Conservation (phyloP, 2,113 vertebrate genomes). For the Pseudorasbora parva region DNA sequence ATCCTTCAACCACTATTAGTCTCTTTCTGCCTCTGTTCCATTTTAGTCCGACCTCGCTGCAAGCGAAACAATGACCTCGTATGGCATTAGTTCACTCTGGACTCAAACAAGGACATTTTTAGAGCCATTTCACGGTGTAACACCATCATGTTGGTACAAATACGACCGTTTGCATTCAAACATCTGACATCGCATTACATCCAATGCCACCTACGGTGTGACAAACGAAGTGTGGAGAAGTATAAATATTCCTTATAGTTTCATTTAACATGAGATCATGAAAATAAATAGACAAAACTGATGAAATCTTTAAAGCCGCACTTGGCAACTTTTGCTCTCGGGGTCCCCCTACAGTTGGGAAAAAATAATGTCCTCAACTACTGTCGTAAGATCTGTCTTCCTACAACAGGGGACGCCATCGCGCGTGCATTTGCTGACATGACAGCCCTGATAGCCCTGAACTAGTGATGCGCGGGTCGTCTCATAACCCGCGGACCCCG, state of each 20-base stretch:
- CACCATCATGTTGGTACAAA: background rate
- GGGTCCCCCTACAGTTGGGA: no score
- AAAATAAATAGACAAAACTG: background rate
- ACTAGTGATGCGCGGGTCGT: no score
- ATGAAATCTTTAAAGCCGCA: background rate
- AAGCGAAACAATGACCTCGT: background rate
- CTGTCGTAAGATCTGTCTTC: no score
- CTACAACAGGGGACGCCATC: no score
- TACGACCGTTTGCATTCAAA: background rate
- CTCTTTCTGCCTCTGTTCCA: slow-evolving; percentile 15
- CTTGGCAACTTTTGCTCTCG: no score
- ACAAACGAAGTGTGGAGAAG: background rate
- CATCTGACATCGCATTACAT: background rate
- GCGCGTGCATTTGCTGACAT: no score
- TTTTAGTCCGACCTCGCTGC: slow-evolving; percentile 7
- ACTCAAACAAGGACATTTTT: background rate
- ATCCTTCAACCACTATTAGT: slow-evolving; percentile 24
- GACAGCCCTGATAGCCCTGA: no score
- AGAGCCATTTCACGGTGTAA: background rate
- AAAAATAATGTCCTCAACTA: no score
- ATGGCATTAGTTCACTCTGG: background rate
- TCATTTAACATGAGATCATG: background rate
- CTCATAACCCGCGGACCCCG: no score
- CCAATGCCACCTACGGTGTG: background rate
- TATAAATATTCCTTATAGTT: background rate